Evolutionary conservation across 2,888 invertebrate species (phyloP), one percentile per base, ranked within the genome.

Genomic region (Boloria selene): DNA sequence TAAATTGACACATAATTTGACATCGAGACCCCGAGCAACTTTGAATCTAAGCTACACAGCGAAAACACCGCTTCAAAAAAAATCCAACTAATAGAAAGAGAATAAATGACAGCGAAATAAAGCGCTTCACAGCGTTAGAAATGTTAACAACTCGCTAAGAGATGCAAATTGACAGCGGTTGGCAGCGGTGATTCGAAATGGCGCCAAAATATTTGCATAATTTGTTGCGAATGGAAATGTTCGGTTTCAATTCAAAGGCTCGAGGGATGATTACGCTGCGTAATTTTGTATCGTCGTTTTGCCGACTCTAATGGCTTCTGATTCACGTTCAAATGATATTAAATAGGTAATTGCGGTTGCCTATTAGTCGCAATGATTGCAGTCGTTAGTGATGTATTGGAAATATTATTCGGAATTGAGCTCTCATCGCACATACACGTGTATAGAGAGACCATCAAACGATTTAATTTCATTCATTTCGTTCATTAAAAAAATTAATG

Each of bases 151-250:
- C 79, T 82, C 74, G 73, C 81, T 88, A 87, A 88, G 79, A 84
- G 87, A 90, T 90, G 90, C 84, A 90, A 90, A 91, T 90, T 87
- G 87, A 74, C 82, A 83, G 79, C 88, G 84, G 88, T 87, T 88
- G 87, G 82, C 84, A 81, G 83, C 84, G 80, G 80, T 87, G 88
- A 85, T 86, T 85, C 83, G 79, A 88, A 90, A 90, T 87, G 89
- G 86, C 88, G 82, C 85, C 85, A 82, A 82, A 75, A 78, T 73
- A 87, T 90, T 87, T 85, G 79, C 88, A 90, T 91, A 89, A 91
- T 90, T 86, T 77, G 77, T 73, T 76, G 75, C 81, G 79, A 86
- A 87, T 84, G 82, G 81, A 84, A 81, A 81, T 81, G 76, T 77
- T 76, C 77, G 75, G 75, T 74, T 72, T 74, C 71, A 74, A 75